phyloP scores from a whole-genome alignment of 1,140 invertebrate genomes.

The Drosophila quadrilineata region DNA sequence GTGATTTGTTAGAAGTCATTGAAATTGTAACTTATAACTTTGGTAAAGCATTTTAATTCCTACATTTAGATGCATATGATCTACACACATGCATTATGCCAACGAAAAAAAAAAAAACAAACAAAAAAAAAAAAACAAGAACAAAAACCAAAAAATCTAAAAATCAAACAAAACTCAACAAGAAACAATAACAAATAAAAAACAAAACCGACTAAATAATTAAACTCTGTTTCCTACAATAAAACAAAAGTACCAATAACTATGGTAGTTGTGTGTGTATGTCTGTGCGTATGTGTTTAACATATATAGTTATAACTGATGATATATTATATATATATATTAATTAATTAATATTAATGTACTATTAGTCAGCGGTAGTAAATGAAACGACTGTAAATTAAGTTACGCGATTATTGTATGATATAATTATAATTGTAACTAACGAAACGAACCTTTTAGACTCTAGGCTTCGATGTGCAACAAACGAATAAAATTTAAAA shows the following conservation, averaged over 20 bases:
- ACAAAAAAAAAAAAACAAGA: conserved; percentile 11
- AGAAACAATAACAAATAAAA: conserved; percentile 24
- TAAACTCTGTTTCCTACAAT: conserved; percentile 78
- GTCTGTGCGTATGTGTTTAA: conserved; percentile 19
- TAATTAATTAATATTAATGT: conserved; percentile 55
- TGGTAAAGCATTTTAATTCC: conserved; percentile 75
- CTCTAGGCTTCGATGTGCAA: conserved; percentile 74
- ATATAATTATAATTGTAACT: conserved; percentile 58
- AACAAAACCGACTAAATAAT: conserved; percentile 67
- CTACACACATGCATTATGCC: conserved; percentile 15
- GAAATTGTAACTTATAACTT: conserved; percentile 53
- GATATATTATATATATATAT: conserved; percentile 25
- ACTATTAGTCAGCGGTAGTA: conserved; percentile 57
- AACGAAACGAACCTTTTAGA: conserved; percentile 72
- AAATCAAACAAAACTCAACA: conserved; percentile 1
- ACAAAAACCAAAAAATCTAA: conserved; percentile 14
- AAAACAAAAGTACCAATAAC: conserved; percentile 75
- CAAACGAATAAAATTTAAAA: conserved; percentile 73
- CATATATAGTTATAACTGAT: conserved; percentile 30
- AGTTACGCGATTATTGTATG: conserved; percentile 60
- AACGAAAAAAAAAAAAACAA: conserved; percentile 3
- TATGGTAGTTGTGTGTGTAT: conserved; percentile 72
- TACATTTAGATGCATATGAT: conserved; percentile 40
- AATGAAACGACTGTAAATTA: conserved; percentile 74
- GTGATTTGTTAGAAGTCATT: conserved; percentile 75